Percentiles rank a stretch among this genome's conserved stretches.
Conservation (phyloP, 2,113 vertebrate genomes). For the Gallinago jamesoni region DNA sequence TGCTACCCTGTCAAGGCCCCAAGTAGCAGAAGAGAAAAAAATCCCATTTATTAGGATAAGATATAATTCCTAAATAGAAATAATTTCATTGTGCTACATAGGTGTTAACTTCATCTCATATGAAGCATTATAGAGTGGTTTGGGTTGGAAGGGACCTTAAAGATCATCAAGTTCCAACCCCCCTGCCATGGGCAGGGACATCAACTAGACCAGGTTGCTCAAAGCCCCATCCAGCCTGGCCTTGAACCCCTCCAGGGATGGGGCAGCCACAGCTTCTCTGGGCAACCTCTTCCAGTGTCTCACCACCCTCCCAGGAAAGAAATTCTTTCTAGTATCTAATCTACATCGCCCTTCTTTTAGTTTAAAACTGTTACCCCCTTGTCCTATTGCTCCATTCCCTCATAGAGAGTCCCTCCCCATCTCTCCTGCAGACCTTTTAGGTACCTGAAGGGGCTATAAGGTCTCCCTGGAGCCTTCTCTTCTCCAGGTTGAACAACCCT, state of each 20-base stretch:
- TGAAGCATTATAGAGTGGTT: not conserved
- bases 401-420: too few species aligned
- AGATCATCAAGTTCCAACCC: not conserved
- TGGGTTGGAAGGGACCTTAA: not conserved
- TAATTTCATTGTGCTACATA: not conserved
- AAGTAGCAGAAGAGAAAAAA: not conserved
- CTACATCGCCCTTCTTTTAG: not conserved
- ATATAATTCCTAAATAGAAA: not conserved
- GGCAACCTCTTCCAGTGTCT: not conserved
- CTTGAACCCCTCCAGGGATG: not conserved
- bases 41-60: not conserved
- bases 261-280: too few species aligned
- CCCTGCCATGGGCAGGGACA: not conserved
- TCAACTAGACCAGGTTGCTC: not conserved
- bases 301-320: not conserved
- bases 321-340: not conserved
- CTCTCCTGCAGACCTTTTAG: not conserved
- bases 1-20: not conserved
- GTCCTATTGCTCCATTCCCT: too few species aligned
- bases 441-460: not conserved
- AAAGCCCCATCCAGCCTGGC: not conserved
- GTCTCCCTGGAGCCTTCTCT: not conserved
- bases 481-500: not conserved
- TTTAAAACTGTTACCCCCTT: not conserved
- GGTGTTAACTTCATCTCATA: not conserved